phyloP scores from a whole-genome alignment of 1,140 invertebrate genomes.

The Lepidurus packardi region DNA sequence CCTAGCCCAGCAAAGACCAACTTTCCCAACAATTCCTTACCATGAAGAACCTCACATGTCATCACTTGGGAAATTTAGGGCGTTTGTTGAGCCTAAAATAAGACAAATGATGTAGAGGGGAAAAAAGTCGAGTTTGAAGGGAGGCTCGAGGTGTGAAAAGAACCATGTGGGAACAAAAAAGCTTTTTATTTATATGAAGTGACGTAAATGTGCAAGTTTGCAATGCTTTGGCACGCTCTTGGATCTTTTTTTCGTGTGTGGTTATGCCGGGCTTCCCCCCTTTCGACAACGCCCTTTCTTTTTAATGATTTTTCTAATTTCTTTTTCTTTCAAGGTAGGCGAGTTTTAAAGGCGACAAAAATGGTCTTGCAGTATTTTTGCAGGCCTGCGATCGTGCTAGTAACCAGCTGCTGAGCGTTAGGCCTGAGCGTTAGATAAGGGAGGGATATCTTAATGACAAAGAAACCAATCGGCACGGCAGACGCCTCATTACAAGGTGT shows the following conservation, averaged over 20 bases:
- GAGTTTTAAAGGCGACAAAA: too few relatives aligned
- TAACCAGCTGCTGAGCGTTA: not conserved
- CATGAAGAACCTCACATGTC: slow-evolving; percentile 1
- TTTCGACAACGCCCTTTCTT: not conserved
- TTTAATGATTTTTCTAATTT: not conserved
- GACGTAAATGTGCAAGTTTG: not conserved
- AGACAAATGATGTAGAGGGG: not conserved
- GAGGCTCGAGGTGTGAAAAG: not conserved
- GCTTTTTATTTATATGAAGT: not conserved
- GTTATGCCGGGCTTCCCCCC: too few relatives aligned
- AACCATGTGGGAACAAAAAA: not conserved
- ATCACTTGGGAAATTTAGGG: slow-evolving; percentile 7
- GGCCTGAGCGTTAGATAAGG: not conserved
- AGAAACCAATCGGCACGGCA: not conserved
- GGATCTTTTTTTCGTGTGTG: too few relatives aligned
- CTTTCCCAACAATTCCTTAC: not conserved
- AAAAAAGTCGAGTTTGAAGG: not conserved
- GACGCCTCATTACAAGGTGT: not conserved
- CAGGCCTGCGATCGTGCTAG: not conserved
- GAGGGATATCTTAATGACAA: not conserved
- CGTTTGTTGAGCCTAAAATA: slow-evolving; percentile 19
- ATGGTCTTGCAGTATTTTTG: not conserved
- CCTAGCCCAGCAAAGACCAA: not conserved
- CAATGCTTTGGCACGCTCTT: not conserved
- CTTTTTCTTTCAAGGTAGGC: too few relatives aligned